Base-by-base conservation (phyloP, 2,797 vertebrate genomes). In the Sternotherus odoratus region DNA sequence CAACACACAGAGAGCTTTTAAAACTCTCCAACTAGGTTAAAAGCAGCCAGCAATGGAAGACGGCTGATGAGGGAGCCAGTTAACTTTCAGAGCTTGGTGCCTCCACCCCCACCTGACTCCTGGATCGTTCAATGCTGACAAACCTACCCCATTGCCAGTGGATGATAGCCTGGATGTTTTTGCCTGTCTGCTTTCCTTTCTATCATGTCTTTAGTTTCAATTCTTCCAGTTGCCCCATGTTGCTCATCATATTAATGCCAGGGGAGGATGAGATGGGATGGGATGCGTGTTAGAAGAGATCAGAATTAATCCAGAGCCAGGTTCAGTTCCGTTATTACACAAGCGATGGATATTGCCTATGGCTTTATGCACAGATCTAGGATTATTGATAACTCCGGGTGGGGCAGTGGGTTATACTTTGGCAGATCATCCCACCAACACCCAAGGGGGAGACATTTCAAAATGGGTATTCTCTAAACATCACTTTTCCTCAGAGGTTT, bases 1-100 rank as follows among this genome's bases (percentile, higher is more conserved):
- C 89, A 88, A 63, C 56, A 91, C 77, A 53, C 56, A 92, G 74
- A 90, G 94, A 83, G 92, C 90, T 94, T 36, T 75, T 89, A 92
- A 87, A 88, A 83, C 74, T 57, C 90, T 82, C 82, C 95, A 95
- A 95, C 91, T 91, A 94, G 96, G 96, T 95, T 95, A 96, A 96
- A 96, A 95, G 94, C 95, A 95, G 83, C 17, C 54, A 89, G 66
- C 63, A 87, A 82, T 0, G 0, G 82, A 90, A 91, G 95, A 36
- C 66, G 82, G 66, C 89, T 77, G 92, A 91, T 88, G 91, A 81
- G 84, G 74, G 90, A 92, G 85, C 91, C 91, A 92, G 94, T 94
- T 92, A 94, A 96, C 72, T 11, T 93, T 92, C 72, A 79, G 43
- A 30, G 0, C 0, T 78, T 87, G 53, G 83, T 2, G 2, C 78